Percentiles rank a stretch among this genome's conserved stretches.
These are phyloP conservation scores for Mastomys coucha DNA, from an alignment of 2,113 vertebrate species.

Conservation along the genomic window DNA sequence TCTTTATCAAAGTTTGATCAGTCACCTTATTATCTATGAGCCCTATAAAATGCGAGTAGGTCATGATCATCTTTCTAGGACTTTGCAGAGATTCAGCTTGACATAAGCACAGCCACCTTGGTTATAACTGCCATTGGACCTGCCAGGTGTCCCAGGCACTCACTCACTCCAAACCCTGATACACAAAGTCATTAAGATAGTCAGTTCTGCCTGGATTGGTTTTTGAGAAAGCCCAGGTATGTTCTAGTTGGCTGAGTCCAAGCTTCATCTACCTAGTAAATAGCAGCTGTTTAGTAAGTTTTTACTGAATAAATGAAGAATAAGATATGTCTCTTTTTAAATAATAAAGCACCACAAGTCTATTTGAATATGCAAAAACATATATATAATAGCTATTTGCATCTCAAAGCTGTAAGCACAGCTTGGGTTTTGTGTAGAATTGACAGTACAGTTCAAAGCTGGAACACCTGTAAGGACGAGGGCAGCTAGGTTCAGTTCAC, in stretches of 20 bases:
- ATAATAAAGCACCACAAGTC: neutral
- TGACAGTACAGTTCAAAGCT: neutral
- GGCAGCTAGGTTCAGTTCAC: neutral
- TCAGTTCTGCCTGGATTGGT: neutral
- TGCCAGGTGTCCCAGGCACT: neutral
- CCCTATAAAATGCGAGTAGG: neutral
- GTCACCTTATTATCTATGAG: neutral
- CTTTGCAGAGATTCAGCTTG: neutral
- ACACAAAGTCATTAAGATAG: neutral
- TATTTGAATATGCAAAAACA: neutral
- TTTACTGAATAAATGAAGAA: constrained; percentile 26
- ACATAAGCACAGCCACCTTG: neutral
- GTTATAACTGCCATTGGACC: neutral
- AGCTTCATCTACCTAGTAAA: neutral
- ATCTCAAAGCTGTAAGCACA: constrained; percentile 42
- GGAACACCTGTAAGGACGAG: constrained; percentile 20
- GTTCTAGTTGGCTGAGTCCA: neutral
- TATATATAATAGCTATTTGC: neutral
- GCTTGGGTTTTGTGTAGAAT: neutral
- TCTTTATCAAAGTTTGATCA: constrained; percentile 49
- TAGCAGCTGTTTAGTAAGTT: neutral
- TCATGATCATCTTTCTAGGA: constrained; percentile 4
- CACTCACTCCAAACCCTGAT: neutral
- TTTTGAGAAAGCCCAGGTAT: neutral
- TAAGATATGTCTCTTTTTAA: constrained; percentile 35